Evolutionary conservation across 2,113 vertebrate genomes (phyloP).

Genomic region (Apodemus speciosus): DNA sequence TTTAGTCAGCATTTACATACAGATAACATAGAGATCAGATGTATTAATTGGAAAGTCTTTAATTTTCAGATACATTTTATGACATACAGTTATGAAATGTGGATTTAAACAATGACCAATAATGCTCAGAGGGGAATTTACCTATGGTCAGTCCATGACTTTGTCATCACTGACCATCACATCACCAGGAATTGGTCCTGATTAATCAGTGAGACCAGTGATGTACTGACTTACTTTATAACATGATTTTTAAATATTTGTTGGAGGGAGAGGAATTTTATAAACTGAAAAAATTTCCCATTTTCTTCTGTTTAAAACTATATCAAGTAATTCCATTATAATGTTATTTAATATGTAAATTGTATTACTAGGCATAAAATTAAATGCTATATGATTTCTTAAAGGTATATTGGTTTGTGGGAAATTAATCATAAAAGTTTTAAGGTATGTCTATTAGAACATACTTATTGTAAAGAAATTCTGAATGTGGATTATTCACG

Average conservation of each 20-base stretch:
- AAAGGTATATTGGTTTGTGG: not conserved
- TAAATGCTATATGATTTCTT: no score
- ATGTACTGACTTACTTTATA: not conserved
- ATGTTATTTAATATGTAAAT: not conserved
- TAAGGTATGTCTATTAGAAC: not conserved
- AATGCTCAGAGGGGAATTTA: not conserved
- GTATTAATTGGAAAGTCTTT: not conserved
- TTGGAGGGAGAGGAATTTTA: not conserved
- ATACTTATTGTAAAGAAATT: not conserved
- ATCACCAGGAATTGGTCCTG: not conserved
- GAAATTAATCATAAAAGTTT: not conserved
- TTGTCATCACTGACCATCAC: not conserved
- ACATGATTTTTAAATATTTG: not conserved
- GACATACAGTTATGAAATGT: not conserved
- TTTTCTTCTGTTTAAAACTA: not conserved
- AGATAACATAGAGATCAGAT: not conserved
- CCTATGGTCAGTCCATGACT: not conserved
- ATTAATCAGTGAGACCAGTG: no score
- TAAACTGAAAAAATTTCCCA: no score
- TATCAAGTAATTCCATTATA: not conserved
- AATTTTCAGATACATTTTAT: not conserved
- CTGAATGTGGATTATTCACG: not conserved
- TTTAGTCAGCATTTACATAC: not conserved
- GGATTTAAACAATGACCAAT: not conserved
- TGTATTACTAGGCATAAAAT: not conserved